Base-by-base conservation (phyloP, 1,140 invertebrate genomes). In the Drosophila lacertosa region DNA sequence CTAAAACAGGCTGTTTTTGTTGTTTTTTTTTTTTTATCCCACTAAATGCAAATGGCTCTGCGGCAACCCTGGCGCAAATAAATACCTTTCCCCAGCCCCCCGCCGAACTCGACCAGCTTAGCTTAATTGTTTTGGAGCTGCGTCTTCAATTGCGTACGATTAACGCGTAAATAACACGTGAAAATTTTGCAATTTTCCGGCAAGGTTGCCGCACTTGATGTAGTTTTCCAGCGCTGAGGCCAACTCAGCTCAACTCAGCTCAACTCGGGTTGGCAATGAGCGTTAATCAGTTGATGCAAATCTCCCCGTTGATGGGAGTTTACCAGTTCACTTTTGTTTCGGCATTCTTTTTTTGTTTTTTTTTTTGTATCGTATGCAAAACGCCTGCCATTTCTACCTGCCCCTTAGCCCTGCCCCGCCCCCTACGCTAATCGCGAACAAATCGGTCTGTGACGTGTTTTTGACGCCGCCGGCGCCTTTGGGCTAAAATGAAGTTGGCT, bases 121-220 rank as follows among this genome's bases (percentile, higher is more conserved):
- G 62, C 2, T 51, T 54, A 58, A 54, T 63, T 82, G 88, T 75
- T 65, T 78, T 71, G 81, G 63, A 54, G 67, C 35, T 65, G 47
- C 51, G 37, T 79, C 71, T 66, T 74, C 80, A 84, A 84, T 86
- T 86, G 81, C 77, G 74, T 57, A 60, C 71, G 54, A 77, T 77
- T 74, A 74, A 74, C 65, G 71, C 65, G 70, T 77, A 65, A 77
- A 75, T 84, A 86, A 77, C 68, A 86, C 73, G 68, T 84, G 81
- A 86, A 86, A 72, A 84, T 84, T 83, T 77, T 68, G 81, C 77
- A 86, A 84, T 86, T 84, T 86, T 86, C 64, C 65, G 33, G 24
- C 70, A 66, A 72, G 69, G 69, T 54, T 64, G 48, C 32, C 65
- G 39, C 29, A 60, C 65, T 62, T 68, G 53, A 58, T 57, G 37